These are phyloP conservation scores for Amblyteles armatorius DNA, from an alignment of 2,888 invertebrate genomes.

Conservation along the genomic window DNA sequence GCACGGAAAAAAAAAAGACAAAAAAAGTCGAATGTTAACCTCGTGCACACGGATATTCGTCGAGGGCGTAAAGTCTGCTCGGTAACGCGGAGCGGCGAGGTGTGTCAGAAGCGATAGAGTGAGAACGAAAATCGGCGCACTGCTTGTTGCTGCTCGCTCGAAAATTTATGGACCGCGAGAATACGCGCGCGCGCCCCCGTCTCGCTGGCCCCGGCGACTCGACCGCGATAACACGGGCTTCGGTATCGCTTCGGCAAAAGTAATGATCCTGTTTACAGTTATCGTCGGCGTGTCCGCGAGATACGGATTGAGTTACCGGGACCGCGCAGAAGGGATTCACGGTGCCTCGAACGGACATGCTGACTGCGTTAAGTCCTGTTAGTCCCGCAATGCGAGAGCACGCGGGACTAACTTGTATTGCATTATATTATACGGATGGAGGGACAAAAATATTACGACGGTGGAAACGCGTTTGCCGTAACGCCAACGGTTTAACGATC, in stretches of 20 bases:
- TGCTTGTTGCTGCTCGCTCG: slow-evolving; percentile 57
- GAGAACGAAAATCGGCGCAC: slow-evolving; percentile 47
- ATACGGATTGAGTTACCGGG: slow-evolving; percentile 78
- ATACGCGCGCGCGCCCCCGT: slow-evolving; percentile 45
- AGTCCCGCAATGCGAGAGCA: slow-evolving; percentile 32
- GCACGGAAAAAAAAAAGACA: neutral
- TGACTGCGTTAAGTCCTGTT: slow-evolving; percentile 57
- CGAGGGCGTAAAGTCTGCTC: slow-evolving; percentile 50
- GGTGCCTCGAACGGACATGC: slow-evolving; percentile 48
- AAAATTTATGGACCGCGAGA: slow-evolving; percentile 74
- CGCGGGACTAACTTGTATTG: slow-evolving; percentile 28
- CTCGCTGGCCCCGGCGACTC: slow-evolving; percentile 69
- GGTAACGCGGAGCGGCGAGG: slow-evolving; percentile 24
- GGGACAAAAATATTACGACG: slow-evolving; percentile 24
- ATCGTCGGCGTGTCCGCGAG: slow-evolving; percentile 75
- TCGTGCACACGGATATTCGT: slow-evolving; percentile 49
- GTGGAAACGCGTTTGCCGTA: slow-evolving; percentile 52
- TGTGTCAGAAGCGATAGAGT: slow-evolving; percentile 17
- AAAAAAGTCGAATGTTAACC: slow-evolving; percentile 45
- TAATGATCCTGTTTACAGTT: slow-evolving; percentile 79
- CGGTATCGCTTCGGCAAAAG: slow-evolving; percentile 75
- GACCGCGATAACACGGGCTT: slow-evolving; percentile 72
- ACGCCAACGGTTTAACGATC: slow-evolving; percentile 55
- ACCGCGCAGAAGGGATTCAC: slow-evolving; percentile 71
- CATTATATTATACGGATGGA: slow-evolving; percentile 33